Conservation (phyloP, 2,888 invertebrate genomes). For the Prosapia bicincta region DNA sequence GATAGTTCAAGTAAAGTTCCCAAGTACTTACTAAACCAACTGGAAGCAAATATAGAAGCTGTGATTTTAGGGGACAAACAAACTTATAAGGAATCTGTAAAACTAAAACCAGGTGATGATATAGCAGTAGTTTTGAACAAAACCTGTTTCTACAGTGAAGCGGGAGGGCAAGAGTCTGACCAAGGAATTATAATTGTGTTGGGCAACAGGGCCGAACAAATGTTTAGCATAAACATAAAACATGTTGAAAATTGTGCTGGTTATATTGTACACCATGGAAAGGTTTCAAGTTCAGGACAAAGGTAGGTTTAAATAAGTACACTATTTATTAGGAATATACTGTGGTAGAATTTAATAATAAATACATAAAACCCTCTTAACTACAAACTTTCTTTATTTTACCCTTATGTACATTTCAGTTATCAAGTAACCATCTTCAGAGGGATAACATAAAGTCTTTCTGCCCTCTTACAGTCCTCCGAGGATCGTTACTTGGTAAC, state of each 20-base stretch:
- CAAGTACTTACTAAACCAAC: conserved; percentile 53
- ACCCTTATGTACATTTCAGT: no score
- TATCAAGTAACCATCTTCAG: no score
- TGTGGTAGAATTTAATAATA: no score
- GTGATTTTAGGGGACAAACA: conserved; percentile 43
- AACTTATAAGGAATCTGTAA: conserved; percentile 7
- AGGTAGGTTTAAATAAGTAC: no score
- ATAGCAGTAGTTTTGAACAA: conserved; percentile 64
- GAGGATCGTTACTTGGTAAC: no score
- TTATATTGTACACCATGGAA: conserved; percentile 19
- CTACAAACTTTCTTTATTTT: no score
- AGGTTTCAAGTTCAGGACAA: not conserved
- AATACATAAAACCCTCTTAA: no score
- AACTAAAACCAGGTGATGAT: conserved; percentile 37
- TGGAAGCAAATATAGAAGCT: conserved; percentile 46
- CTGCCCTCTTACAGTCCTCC: no score
- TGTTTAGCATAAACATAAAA: not conserved
- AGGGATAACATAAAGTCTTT: no score
- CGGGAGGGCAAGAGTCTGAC: conserved; percentile 76
- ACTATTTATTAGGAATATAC: no score
- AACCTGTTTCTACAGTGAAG: conserved; percentile 73
- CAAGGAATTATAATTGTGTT: conserved; percentile 52
- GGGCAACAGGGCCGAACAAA: conserved; percentile 2
- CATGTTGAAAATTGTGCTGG: conserved; percentile 12
- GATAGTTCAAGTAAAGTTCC: conserved; percentile 41